phyloP scores from a whole-genome alignment of 2,888 invertebrate genomes.

The Liodrosophila aerea region DNA sequence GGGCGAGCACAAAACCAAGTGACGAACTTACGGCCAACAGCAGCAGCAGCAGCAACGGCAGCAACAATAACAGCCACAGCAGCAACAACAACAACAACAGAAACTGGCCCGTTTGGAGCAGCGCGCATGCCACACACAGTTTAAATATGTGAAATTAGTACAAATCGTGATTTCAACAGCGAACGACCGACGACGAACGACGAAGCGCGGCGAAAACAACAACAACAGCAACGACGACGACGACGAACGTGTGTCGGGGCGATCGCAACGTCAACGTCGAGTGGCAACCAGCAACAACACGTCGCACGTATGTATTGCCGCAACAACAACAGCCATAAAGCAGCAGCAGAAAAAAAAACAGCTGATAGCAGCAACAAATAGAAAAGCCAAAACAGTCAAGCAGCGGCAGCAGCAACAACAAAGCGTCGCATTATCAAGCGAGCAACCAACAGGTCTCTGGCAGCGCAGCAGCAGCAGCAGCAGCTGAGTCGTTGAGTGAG shows the following conservation, averaged over 20 bases:
- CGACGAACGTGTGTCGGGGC: slow-evolving; percentile 57
- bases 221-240: slow-evolving; percentile 45
- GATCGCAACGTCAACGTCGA: slow-evolving; percentile 59
- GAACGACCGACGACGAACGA: slow-evolving; percentile 81
- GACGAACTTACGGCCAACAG: slow-evolving; percentile 76
- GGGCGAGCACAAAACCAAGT: slow-evolving; percentile 65
- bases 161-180: slow-evolving; percentile 83
- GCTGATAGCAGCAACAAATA: slow-evolving; percentile 74
- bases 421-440: slow-evolving; percentile 73
- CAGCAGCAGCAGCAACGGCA: slow-evolving; percentile 44
- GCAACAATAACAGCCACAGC: slow-evolving; percentile 45
- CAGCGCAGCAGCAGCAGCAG: slow-evolving; percentile 50
- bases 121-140: slow-evolving; percentile 82
- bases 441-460: slow-evolving; percentile 73
- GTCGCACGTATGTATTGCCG: slow-evolving; percentile 66
- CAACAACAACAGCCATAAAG: slow-evolving; percentile 36
- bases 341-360: slow-evolving; percentile 69
- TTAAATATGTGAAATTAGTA: slow-evolving; percentile 82
- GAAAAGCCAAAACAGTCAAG: slow-evolving; percentile 60
- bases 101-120: slow-evolving; percentile 74
- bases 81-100: slow-evolving; percentile 50
- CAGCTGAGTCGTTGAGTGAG: slow-evolving; percentile 52
- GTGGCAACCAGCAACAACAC: slow-evolving; percentile 54
- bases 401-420: slow-evolving; percentile 45
- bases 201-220: slow-evolving; percentile 60